A percentile compares a stretch with the other conserved stretches of the same genome.
Evolutionary conservation across 1,140 invertebrate genomes (phyloP).

Genomic region (Aricia agestis): DNA sequence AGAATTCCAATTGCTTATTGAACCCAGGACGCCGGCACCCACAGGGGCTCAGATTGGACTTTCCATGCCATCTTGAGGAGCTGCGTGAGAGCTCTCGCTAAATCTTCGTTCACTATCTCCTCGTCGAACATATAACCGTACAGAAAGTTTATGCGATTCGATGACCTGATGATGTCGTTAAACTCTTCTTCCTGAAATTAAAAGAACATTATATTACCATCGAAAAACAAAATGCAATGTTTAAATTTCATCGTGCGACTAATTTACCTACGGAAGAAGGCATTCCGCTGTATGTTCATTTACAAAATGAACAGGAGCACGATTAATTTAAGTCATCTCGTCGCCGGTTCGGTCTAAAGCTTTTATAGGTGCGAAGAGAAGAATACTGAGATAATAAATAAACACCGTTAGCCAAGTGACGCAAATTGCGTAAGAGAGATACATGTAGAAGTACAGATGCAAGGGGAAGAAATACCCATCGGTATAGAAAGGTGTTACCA

Average conservation of each 20-base stretch:
- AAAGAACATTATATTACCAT: conserved; percentile 9
- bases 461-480: background rate
- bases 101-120: conserved; percentile 92
- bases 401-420: background rate
- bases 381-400: background rate
- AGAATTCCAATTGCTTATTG: conserved; percentile 75
- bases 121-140: conserved; percentile 98
- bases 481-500: background rate
- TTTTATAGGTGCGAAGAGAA: background rate
- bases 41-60: conserved; percentile 95
- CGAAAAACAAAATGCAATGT: background rate
- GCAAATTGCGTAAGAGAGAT: background rate
- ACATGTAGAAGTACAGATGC: background rate
- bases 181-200: conserved; percentile 92
- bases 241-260: background rate
- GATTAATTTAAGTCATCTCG: conserved; percentile 13
- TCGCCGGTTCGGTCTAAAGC: background rate
- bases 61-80: conserved; percentile 88
- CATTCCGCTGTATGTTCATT: conserved; percentile 4
- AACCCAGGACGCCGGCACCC: conserved; percentile 97
- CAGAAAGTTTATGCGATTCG: conserved; percentile 93
- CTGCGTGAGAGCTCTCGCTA: conserved; percentile 91
- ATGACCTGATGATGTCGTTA: conserved; percentile 90
- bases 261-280: conserved; percentile 11
- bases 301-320: background rate